These are phyloP conservation scores for Cyaniris semiargus DNA, from an alignment of 2,888 invertebrate species.

Conservation along the genomic window DNA sequence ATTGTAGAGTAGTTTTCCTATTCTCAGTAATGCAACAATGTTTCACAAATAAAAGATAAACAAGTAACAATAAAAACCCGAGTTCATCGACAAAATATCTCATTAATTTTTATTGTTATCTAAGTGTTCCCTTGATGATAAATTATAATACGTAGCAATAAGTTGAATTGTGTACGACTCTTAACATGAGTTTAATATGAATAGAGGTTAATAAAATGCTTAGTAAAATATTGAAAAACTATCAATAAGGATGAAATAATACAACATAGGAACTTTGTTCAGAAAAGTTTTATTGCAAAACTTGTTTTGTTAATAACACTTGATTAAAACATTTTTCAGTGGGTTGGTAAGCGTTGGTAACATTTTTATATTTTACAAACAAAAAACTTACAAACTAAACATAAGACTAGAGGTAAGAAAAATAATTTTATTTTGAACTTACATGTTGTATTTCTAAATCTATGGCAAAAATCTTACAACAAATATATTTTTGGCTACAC, in stretches of 20 bases:
- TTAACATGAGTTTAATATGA: too few species aligned
- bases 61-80: not conserved
- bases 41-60: not conserved
- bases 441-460: not conserved
- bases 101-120: not conserved
- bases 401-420: constrained; percentile 8
- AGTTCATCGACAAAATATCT: not conserved
- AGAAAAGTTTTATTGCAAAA: constrained; percentile 6
- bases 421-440: not conserved
- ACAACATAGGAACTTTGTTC: not conserved
- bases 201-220: not conserved
- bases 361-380: not conserved
- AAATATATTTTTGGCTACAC: constrained; percentile 14
- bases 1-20: not conserved
- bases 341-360: not conserved
- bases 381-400: not conserved
- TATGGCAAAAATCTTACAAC: constrained; percentile 7
- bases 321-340: not conserved
- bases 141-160: not conserved
- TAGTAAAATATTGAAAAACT: not conserved
- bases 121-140: not conserved
- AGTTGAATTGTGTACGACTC: too few species aligned
- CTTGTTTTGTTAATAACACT: not conserved
- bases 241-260: not conserved
- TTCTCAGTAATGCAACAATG: not conserved